Evolutionary conservation across 2,888 invertebrate genomes (phyloP).

Genomic region (Tillus elongatus): DNA sequence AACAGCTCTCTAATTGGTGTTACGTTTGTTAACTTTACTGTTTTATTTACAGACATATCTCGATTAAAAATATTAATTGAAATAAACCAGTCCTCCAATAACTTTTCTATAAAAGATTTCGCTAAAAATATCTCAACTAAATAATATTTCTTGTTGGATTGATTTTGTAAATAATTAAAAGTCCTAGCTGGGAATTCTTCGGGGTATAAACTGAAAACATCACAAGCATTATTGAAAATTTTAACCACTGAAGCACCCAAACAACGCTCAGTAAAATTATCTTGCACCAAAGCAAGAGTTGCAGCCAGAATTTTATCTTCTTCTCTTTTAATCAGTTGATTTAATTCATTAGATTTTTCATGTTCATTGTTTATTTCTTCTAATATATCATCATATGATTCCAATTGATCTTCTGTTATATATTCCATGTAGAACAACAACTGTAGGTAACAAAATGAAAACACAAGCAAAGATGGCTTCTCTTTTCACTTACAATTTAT

Average conservation of each 20-base stretch:
- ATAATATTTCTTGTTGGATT: constrained; percentile 28
- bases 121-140: too few relatives aligned
- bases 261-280: constrained; percentile 26
- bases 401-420: constrained; percentile 21
- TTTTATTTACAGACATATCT: not conserved
- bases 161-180: constrained; percentile 15
- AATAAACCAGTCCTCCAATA: constrained; percentile 23
- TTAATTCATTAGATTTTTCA: constrained; percentile 25
- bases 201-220: constrained; percentile 27
- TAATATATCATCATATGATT: constrained; percentile 29
- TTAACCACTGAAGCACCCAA: too few relatives aligned
- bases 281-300: constrained; percentile 22
- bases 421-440: constrained; percentile 26
- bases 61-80: not conserved
- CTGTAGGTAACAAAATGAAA: too few relatives aligned
- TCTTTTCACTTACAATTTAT: constrained; percentile 6
- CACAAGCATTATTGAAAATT: constrained; percentile 29
- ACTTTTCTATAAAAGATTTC: constrained; percentile 28
- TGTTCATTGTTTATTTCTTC: constrained; percentile 31
- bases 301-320: constrained; percentile 27
- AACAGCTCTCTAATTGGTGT: not conserved
- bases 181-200: constrained; percentile 23
- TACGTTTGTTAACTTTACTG: not conserved
- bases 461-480: too few relatives aligned
- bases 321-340: constrained; percentile 24